Percentiles rank a stretch among this genome's conserved stretches.
Conservation (phyloP, 1,140 invertebrate genomes). For the Drosophila sucinea region DNA sequence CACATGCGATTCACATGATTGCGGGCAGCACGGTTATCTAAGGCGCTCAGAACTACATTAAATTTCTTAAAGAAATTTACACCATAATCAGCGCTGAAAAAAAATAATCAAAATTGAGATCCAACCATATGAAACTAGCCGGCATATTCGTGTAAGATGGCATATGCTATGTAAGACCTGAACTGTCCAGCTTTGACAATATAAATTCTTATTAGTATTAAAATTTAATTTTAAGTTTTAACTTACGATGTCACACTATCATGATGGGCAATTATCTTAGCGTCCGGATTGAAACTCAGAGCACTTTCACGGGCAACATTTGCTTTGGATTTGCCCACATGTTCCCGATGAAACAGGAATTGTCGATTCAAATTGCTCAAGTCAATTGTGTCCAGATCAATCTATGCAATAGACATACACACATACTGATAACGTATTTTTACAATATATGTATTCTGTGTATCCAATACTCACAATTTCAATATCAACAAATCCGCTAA, state of each 20-base stretch:
- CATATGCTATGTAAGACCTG: too few species aligned
- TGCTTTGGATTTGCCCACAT: constrained; percentile 98
- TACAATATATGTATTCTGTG: neutral
- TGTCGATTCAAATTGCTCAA: constrained; percentile 99
- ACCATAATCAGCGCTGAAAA: constrained; percentile 94
- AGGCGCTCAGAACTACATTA: constrained; percentile 96
- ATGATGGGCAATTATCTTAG: constrained; percentile 94
- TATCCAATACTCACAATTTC: constrained; percentile 91
- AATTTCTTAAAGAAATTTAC: constrained; percentile 97
- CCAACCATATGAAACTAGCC: neutral
- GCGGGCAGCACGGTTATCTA: constrained; percentile 98
- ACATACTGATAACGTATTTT: constrained; percentile 33
- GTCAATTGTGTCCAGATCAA: constrained; percentile 99
- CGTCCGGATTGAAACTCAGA: constrained; percentile 93
- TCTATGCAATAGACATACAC: constrained; percentile 86
- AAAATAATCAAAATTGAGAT: neutral
- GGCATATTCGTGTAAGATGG: too few species aligned
- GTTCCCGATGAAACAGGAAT: constrained; percentile 98
- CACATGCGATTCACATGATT: constrained; percentile 99
- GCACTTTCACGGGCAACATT: constrained; percentile 94
- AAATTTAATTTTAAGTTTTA: too few species aligned
- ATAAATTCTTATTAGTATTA: too few species aligned
- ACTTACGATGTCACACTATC: constrained; percentile 95
- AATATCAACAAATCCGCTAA: constrained; percentile 96
- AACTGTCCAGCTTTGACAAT: too few species aligned